A percentile compares a stretch with the other conserved stretches of the same genome.
phyloP scores from a whole-genome alignment of 2,888 invertebrate species.

The Diarsia dahlii region DNA sequence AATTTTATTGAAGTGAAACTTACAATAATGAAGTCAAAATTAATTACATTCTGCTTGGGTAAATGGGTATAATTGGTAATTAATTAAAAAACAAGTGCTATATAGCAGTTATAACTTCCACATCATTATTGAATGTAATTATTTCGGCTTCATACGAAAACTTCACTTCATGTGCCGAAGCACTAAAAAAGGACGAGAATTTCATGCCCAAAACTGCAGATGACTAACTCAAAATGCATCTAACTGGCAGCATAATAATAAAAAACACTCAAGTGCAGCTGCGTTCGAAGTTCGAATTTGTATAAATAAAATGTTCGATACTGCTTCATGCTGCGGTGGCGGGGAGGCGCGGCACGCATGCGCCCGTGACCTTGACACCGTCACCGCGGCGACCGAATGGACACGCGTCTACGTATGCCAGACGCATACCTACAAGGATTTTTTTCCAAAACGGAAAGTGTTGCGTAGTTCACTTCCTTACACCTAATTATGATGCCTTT shows the following conservation, averaged over 20 bases:
- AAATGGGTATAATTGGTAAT: neutral
- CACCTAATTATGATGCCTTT: slow-evolving; percentile 4
- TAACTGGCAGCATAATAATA: slow-evolving; percentile 23
- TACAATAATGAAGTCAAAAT: neutral
- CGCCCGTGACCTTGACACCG: slow-evolving; percentile 82
- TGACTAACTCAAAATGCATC: slow-evolving; percentile 40
- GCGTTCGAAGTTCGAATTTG: slow-evolving; percentile 62
- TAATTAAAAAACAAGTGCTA: neutral
- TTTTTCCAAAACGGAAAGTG: slow-evolving; percentile 34
- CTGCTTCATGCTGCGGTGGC: slow-evolving; percentile 24
- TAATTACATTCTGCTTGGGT: neutral
- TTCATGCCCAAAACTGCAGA: slow-evolving; percentile 10
- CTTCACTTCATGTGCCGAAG: neutral
- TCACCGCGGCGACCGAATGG: slow-evolving; percentile 60
- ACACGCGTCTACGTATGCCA: slow-evolving; percentile 35
- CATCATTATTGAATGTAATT: neutral
- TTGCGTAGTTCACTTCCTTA: slow-evolving; percentile 10
- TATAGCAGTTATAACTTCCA: neutral
- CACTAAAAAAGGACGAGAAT: slow-evolving; percentile 2
- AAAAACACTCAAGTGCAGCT: slow-evolving; percentile 58
- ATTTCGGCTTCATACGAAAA: neutral
- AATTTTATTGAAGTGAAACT: neutral
- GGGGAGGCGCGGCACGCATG: slow-evolving; percentile 67
- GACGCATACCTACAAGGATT: slow-evolving; percentile 9
- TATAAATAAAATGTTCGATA: slow-evolving; percentile 69